Evolutionary conservation across 2,888 invertebrate genomes (phyloP), one percentile per base, ranked within the genome.

Genomic region (Helicoverpa assulta): DNA sequence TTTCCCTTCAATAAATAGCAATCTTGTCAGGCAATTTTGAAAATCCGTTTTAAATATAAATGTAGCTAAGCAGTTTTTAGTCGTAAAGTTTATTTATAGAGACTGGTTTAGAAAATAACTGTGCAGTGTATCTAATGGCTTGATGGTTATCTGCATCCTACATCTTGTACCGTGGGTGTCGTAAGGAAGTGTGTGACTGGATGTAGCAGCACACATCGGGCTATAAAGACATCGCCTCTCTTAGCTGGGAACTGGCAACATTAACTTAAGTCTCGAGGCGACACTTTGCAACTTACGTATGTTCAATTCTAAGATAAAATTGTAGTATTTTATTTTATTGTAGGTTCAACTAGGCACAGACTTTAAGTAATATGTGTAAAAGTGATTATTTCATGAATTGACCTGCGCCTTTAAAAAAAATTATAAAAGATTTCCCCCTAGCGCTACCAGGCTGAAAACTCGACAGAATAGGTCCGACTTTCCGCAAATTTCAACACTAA

Each of bases 31-130:
- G 63, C 64, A 54, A 21, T 63, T 67, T 53, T 67, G 50, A 64
- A 54, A 54, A 19, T 76, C 47, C 40, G 47, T 52, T 59, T 76
- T 72, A 72, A 64, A 77, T 76, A 72, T 72, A 64, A 40, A 62
- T 76, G 63, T 64, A 73, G 47, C 73, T 67, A 51, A 72, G 47
- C 58, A 63, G 26, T 67, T 77, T 76, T 68, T 77, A 64, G n/a
- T 29, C 21, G 58, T 51, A 47, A 60, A 60, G 14, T 77, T 58
- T 68, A 47, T 64, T 63, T 70, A 55, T 59, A 19, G 52, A 51
- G 19, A 63, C 67, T 56, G 62, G 75, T 63, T 76, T 53, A 55
- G 59, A 19, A 60, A 51, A 47, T 74, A 70, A 75, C 52, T 70
- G 73, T 72, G 67, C 43, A 18, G 43, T 75, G 75, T 75, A 40